Evolutionary conservation across 2,113 vertebrate species (phyloP), one percentile per base, ranked within the genome.

Genomic region (Psophia crepitans): DNA sequence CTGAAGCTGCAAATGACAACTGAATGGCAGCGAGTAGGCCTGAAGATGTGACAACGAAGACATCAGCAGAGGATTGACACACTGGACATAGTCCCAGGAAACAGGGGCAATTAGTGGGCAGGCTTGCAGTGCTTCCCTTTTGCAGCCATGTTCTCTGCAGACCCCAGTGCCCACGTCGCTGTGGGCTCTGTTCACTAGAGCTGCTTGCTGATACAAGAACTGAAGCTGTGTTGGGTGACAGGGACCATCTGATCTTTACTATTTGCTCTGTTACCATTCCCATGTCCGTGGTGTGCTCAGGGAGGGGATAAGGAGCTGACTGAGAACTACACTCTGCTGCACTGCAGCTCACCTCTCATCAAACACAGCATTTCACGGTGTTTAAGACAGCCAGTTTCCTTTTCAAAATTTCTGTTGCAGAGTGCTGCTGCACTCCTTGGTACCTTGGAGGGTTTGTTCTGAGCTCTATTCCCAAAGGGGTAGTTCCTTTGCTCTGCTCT

Each of bases 331-430:
- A 10, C 0, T 0, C 32, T 76, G 84, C 94, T 91, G 92, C 94
- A 83, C 83, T 88, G 96, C 94, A 88, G 94, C 86, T 95, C 49
- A 13, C 86, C 75, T 73, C 87, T 73, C 75, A 51, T 24, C 88
- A 65, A 66, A 21, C 0, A 0, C 90, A 88, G 93, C 85, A 30
- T 30, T 41, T 68, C 65, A 17, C 5, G 2, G 23, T 84, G 84
- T 63, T 60, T 17, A 39, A 73, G 7, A 3, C 37, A 74, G 48
- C 7, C 56, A 6, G 23, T 10, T 69, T 33, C 68, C 58, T 83
- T 17, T 30, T 54, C 83, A 84, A 4, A 37, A 33, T 49, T 43
- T 41, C 66, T 56, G 20, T 9, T 39, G 64, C 28, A 13, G 15
- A 54, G 90, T 27, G 54, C 54, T 49, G 70, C 84, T 68, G 60